Evolutionary conservation across 1,140 invertebrate genomes (phyloP).

Genomic region (Grapholita molesta): DNA sequence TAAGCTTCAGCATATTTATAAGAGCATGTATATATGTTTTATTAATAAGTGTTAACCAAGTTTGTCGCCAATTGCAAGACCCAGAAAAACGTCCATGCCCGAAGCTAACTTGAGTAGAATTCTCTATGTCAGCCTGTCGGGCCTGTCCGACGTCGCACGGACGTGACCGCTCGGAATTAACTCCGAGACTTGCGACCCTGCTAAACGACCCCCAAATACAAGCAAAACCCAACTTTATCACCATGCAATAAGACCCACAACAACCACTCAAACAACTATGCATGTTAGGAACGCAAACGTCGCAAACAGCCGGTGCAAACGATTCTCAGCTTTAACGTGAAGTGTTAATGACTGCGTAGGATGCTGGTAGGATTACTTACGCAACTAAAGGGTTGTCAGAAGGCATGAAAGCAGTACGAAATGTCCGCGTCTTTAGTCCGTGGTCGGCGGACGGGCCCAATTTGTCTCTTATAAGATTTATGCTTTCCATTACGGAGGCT

Average conservation of each 20-base stretch:
- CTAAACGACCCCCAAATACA: background rate
- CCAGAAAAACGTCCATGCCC: constrained; percentile 9
- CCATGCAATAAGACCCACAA: background rate
- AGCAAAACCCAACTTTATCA: background rate
- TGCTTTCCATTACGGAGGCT: constrained; percentile 5
- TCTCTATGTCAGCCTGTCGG: constrained; percentile 12
- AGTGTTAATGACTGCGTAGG: background rate
- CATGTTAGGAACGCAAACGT: background rate
- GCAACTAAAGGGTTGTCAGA: constrained; percentile 17
- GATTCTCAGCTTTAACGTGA: background rate
- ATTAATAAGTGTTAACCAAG: background rate
- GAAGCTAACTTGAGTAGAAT: constrained; percentile 9
- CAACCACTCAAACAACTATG: background rate
- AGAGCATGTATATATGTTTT: background rate
- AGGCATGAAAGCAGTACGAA: constrained; percentile 14
- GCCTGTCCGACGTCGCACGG: background rate
- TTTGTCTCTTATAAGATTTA: constrained; percentile 16
- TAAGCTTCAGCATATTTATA: background rate
- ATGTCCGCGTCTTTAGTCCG: constrained; percentile 11
- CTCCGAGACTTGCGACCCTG: background rate
- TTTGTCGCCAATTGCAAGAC: background rate
- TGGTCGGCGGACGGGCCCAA: constrained; percentile 10
- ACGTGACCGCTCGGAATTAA: constrained; percentile 15
- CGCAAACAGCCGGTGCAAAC: background rate
- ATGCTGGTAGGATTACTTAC: constrained; percentile 1